Conservation (phyloP, 1,140 invertebrate genomes). For the Lordiphosa stackelbergi region DNA sequence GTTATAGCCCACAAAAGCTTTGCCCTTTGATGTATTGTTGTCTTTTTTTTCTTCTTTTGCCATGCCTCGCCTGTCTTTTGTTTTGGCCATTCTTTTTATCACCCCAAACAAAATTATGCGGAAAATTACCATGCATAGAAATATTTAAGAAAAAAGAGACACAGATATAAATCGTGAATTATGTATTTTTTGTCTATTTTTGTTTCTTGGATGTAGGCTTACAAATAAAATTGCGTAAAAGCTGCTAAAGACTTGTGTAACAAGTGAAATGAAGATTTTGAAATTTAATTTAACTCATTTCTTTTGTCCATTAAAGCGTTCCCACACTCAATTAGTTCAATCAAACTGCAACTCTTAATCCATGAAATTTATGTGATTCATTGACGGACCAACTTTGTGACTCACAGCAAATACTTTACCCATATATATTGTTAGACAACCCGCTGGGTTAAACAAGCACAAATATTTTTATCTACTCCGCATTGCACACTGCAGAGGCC, state of each 20-base stretch:
- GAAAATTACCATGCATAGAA: constrained; percentile 30
- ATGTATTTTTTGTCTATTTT: neutral
- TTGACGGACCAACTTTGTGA: constrained; percentile 18
- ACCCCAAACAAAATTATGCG: constrained; percentile 26
- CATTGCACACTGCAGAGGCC: constrained; percentile 21
- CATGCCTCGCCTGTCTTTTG: constrained; percentile 13
- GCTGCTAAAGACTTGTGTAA: neutral
- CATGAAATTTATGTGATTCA: constrained; percentile 40
- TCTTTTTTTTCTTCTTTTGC: too few species aligned
- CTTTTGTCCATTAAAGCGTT: too few species aligned
- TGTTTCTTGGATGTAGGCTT: constrained; percentile 11
- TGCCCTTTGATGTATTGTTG: too few species aligned
- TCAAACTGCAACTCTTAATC: constrained; percentile 33
- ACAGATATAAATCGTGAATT: constrained; percentile 25
- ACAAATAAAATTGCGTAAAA: constrained; percentile 10
- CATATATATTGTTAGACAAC: constrained; percentile 6
- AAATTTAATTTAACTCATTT: too few species aligned
- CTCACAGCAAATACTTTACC: constrained; percentile 24
- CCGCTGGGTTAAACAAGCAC: constrained; percentile 11
- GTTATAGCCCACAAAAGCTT: too few species aligned
- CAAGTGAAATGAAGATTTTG: constrained; percentile 16
- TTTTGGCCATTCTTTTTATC: constrained; percentile 21
- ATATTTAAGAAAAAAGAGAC: constrained; percentile 6
- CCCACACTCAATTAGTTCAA: constrained; percentile 14
- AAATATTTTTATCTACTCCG: constrained; percentile 21